Conservation (phyloP, 2,888 invertebrate genomes). For the Mantis religiosa region DNA sequence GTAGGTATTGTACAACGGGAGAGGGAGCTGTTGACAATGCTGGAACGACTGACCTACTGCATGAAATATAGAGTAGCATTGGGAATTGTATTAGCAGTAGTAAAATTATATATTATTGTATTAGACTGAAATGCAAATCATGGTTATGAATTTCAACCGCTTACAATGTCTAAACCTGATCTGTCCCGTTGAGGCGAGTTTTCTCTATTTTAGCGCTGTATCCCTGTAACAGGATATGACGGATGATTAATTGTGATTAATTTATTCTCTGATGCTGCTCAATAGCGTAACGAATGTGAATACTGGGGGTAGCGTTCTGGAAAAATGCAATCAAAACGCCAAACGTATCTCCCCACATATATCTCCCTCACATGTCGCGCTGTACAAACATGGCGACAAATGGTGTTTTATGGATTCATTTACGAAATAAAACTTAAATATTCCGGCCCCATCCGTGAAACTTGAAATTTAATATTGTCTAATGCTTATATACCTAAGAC, state of each 20-base stretch:
- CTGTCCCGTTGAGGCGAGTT: background rate
- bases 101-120: too few relatives aligned
- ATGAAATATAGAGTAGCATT: too few relatives aligned
- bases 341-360: background rate
- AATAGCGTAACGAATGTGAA: background rate
- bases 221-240: background rate
- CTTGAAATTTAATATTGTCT: too few relatives aligned
- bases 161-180: background rate
- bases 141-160: too few relatives aligned
- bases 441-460: too few relatives aligned
- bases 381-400: background rate
- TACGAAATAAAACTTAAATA: too few relatives aligned
- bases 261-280: background rate
- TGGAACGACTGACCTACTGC: too few relatives aligned
- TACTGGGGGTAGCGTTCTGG: background rate
- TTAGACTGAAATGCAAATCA: too few relatives aligned
- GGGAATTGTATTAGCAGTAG: too few relatives aligned
- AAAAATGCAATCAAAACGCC: background rate
- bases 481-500: too few relatives aligned
- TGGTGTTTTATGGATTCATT: background rate
- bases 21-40: too few relatives aligned
- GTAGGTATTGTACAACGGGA: too few relatives aligned
- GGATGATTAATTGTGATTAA: background rate
- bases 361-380: background rate
- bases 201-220: background rate